Conservation (phyloP, 2,797 vertebrate species). For the Melanogrammus aeglefinus region DNA sequence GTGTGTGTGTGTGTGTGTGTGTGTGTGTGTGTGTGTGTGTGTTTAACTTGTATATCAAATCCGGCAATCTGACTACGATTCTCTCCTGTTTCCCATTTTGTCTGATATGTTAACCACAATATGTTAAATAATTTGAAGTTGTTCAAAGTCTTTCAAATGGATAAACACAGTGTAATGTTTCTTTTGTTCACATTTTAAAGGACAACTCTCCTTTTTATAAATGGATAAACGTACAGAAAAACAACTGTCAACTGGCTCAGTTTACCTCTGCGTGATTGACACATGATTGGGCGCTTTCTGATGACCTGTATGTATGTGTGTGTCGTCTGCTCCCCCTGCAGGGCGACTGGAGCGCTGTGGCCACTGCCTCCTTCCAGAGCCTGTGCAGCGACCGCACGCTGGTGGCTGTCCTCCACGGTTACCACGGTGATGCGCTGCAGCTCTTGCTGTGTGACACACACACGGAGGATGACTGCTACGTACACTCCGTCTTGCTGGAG, state of each 20-base stretch:
- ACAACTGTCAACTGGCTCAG: too few relatives aligned
- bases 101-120: too few relatives aligned
- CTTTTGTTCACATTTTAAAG: too few relatives aligned
- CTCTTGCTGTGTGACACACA: constrained; percentile 90
- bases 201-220: too few relatives aligned
- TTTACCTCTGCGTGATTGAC: background rate
- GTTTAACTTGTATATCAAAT: background rate
- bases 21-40: background rate
- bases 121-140: too few relatives aligned
- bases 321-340: constrained; percentile 32
- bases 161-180: too few relatives aligned
- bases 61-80: too few relatives aligned
- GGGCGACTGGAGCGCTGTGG: constrained; percentile 80
- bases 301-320: background rate
- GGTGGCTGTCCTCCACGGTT: constrained; percentile 82
- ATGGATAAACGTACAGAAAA: too few relatives aligned
- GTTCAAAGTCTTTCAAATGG: too few relatives aligned
- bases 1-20: background rate
- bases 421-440: constrained; percentile 79
- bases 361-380: constrained; percentile 75
- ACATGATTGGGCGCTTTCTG: background rate
- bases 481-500: constrained; percentile 76
- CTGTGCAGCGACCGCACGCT: constrained; percentile 79
- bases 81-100: too few relatives aligned
- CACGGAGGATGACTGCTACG: constrained; percentile 81